These are phyloP conservation scores for Meloe dianella DNA, from an alignment of 2,888 invertebrate genomes.

Conservation along the genomic window DNA sequence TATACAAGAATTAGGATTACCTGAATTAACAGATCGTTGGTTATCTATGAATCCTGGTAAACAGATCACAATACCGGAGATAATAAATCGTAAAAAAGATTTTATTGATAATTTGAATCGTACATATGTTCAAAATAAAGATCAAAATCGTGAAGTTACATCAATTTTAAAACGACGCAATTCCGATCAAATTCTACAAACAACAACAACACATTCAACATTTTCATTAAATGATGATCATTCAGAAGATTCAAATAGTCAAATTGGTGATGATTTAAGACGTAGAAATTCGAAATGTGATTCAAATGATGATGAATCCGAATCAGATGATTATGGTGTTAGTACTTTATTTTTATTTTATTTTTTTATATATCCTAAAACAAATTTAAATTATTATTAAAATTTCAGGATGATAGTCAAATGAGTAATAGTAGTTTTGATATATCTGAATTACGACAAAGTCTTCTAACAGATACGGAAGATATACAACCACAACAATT, in stretches of 20 bases:
- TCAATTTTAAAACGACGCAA: slow-evolving; percentile 67
- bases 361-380: slow-evolving; percentile 10
- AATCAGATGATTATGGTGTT: slow-evolving; percentile 72
- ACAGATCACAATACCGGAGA: slow-evolving; percentile 58
- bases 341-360: slow-evolving; percentile 46
- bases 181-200: slow-evolving; percentile 60
- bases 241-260: slow-evolving; percentile 74
- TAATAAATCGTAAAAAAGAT: slow-evolving; percentile 48
- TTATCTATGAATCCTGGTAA: slow-evolving; percentile 71
- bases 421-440: slow-evolving; percentile 69
- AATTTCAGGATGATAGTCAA: slow-evolving; percentile 69
- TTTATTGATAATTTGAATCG: slow-evolving; percentile 48
- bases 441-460: slow-evolving; percentile 74
- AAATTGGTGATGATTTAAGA: slow-evolving; percentile 73
- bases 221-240: slow-evolving; percentile 59
- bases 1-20: slow-evolving; percentile 76
- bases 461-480: slow-evolving; percentile 73
- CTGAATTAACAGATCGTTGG: slow-evolving; percentile 74
- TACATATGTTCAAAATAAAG: slow-evolving; percentile 24
- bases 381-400: neutral
- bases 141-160: slow-evolving; percentile 55
- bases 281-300: slow-evolving; percentile 66
- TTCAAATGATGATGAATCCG: slow-evolving; percentile 77
- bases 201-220: slow-evolving; percentile 51
- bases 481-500: slow-evolving; percentile 66